Percentiles rank a stretch among this genome's conserved stretches.
Conservation (phyloP, 2,113 vertebrate species). For the Oplegnathus fasciatus region DNA sequence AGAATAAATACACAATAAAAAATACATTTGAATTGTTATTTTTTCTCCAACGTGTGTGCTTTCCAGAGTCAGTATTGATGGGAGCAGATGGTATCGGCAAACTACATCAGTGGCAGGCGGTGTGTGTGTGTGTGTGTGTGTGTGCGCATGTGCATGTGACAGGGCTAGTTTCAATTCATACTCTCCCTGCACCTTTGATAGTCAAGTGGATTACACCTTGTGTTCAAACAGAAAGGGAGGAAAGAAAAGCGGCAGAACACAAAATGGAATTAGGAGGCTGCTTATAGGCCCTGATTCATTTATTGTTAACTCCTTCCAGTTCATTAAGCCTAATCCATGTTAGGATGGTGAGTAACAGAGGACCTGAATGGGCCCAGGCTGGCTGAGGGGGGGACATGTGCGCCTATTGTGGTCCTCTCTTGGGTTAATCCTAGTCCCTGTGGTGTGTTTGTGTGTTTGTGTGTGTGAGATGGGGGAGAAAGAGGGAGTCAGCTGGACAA, state of each 20-base stretch:
- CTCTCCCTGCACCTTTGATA: conserved; percentile 97
- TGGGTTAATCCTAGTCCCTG: conserved; percentile 88
- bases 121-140: conserved; percentile 86
- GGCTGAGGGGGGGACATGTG: conserved; percentile 89
- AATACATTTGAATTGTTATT: conserved; percentile 37
- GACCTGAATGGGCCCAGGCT: conserved; percentile 89
- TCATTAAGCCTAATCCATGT: conserved; percentile 98
- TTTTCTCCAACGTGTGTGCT: conserved; percentile 27
- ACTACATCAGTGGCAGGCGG: conserved; percentile 68
- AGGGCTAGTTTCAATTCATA: conserved; percentile 94
- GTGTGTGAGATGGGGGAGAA: conserved; percentile 52
- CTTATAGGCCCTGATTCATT: conserved; percentile 90
- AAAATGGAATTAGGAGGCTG: conserved; percentile 92
- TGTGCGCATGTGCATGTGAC: conserved; percentile 85
- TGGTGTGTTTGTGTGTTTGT: conserved; percentile 72
- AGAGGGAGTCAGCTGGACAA: conserved; percentile 61
- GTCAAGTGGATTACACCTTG: conserved; percentile 99
- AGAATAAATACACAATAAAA: conserved; percentile 22
- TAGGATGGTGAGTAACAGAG: conserved; percentile 89
- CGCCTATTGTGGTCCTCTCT: conserved; percentile 89
- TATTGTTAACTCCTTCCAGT: conserved; percentile 99
- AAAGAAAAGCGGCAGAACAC: conserved; percentile 86
- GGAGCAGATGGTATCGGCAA: conserved; percentile 88
- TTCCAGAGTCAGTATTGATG: conserved; percentile 59
- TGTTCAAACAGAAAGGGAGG: conserved; percentile 85